Percentiles rank a stretch among this genome's conserved stretches.
Conservation (phyloP, 2,888 invertebrate genomes). For the Calameuta filiformis region DNA sequence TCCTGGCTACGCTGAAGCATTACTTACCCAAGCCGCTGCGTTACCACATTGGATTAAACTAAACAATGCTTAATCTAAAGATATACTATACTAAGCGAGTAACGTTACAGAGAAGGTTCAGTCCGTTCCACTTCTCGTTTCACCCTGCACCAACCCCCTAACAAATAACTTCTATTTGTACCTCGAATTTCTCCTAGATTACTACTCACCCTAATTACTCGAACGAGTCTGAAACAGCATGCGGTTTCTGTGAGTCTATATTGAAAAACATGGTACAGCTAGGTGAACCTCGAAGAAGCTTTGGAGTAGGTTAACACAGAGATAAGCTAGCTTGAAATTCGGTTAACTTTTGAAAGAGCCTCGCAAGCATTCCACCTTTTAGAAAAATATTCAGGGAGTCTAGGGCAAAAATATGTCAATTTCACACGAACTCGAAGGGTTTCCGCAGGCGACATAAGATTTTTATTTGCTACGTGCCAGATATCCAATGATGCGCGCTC, state of each 20-base stretch:
- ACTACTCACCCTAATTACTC: conserved; percentile 9
- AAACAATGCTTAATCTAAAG: conserved; percentile 28
- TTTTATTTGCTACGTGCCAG: background rate
- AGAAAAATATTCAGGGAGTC: background rate
- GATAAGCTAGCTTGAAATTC: background rate
- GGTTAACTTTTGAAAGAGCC: background rate
- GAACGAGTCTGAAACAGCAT: conserved; percentile 1
- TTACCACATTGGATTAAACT: conserved; percentile 26
- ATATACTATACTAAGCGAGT: conserved; percentile 1
- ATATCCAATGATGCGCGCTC: background rate
- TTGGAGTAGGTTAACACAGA: background rate
- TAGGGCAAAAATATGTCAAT: background rate
- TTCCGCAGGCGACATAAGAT: background rate
- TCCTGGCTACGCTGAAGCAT: background rate
- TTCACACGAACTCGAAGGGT: background rate
- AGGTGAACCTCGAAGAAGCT: background rate
- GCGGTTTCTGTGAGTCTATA: background rate
- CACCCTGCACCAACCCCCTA: background rate
- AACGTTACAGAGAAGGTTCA: background rate
- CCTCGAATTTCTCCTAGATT: conserved; percentile 7
- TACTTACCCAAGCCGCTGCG: background rate
- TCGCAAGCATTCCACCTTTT: background rate
- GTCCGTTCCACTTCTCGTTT: background rate
- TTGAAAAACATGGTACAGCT: background rate
- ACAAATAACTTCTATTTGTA: background rate